Conservation (phyloP, 2,113 vertebrate genomes). For the Thalassoma bifasciatum region DNA sequence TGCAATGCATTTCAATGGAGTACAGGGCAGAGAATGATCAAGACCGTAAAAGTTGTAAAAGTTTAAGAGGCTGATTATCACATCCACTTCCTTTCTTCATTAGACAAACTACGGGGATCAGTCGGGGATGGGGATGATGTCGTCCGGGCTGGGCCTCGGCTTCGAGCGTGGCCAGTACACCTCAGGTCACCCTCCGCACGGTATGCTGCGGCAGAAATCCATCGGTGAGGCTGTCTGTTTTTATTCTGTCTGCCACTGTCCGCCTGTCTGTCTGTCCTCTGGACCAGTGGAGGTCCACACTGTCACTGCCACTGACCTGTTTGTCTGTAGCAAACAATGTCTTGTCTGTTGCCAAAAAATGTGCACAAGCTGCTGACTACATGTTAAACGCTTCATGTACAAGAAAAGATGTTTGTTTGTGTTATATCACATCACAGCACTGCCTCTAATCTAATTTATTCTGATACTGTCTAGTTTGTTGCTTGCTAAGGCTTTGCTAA, state of each 20-base stretch:
- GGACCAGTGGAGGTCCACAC: conserved; percentile 44
- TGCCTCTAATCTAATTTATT: conserved; percentile 27
- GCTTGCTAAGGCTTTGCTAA: conserved; percentile 35
- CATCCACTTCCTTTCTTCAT: conserved; percentile 1
- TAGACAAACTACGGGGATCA: conserved; percentile 88
- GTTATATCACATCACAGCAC: background rate
- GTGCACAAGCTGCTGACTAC: conserved; percentile 16
- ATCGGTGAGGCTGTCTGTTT: conserved; percentile 90
- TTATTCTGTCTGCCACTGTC: conserved; percentile 73
- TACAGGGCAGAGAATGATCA: too few species aligned
- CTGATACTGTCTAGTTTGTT: conserved; percentile 28
- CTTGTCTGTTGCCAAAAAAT: conserved; percentile 40
- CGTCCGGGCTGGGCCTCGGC: conserved; percentile 83
- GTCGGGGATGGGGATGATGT: conserved; percentile 82
- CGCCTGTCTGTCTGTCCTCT: conserved; percentile 75
- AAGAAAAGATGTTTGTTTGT: conserved; percentile 23
- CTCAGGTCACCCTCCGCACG: conserved; percentile 86
- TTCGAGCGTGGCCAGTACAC: conserved; percentile 89
- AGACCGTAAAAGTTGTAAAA: too few species aligned
- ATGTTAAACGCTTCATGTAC: background rate
- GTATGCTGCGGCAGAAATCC: conserved; percentile 92
- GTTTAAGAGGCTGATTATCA: background rate
- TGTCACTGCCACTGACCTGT: conserved; percentile 71
- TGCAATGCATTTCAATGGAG: too few species aligned
- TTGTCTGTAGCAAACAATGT: conserved; percentile 57